Conservation (phyloP, 2,888 invertebrate species). For the Pristionchus mayeri region DNA sequence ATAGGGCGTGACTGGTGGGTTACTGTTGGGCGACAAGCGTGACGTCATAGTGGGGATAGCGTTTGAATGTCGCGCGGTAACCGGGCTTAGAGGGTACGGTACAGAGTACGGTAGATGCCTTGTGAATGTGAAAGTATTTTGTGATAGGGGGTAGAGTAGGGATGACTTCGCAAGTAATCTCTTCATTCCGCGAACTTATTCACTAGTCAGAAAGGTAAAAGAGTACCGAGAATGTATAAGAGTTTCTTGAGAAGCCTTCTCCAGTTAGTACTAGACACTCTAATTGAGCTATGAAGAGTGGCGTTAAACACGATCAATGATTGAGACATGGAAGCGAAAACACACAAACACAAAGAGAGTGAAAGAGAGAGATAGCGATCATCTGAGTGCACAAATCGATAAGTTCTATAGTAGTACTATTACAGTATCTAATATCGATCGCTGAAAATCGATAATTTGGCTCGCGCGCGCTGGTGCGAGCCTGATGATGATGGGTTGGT, state of each 20-base stretch:
- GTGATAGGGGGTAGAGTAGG: background rate
- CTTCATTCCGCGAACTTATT: no score
- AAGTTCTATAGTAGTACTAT: slow-evolving; percentile 12
- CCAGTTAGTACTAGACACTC: no score
- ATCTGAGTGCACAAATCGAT: background rate
- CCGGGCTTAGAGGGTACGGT: background rate
- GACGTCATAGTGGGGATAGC: background rate
- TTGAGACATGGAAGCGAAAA: background rate
- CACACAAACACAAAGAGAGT: background rate
- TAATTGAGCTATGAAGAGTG: no score
- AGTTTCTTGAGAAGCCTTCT: no score
- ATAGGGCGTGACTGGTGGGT: background rate
- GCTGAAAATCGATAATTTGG: slow-evolving; percentile 21
- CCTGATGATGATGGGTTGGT: background rate
- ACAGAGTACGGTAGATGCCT: background rate
- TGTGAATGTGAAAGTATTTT: slow-evolving; percentile 39
- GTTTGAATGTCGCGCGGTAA: slow-evolving; percentile 3
- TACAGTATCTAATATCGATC: background rate
- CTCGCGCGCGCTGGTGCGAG: background rate
- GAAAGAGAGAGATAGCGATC: background rate
- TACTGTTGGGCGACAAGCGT: background rate
- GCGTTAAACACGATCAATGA: background rate
- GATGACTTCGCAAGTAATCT: no score
- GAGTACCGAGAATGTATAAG: no score
- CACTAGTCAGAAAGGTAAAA: background rate